Evolutionary conservation across 2,888 invertebrate genomes (phyloP), one percentile per base, ranked within the genome.

Genomic region (Drosophila peninsularis): DNA sequence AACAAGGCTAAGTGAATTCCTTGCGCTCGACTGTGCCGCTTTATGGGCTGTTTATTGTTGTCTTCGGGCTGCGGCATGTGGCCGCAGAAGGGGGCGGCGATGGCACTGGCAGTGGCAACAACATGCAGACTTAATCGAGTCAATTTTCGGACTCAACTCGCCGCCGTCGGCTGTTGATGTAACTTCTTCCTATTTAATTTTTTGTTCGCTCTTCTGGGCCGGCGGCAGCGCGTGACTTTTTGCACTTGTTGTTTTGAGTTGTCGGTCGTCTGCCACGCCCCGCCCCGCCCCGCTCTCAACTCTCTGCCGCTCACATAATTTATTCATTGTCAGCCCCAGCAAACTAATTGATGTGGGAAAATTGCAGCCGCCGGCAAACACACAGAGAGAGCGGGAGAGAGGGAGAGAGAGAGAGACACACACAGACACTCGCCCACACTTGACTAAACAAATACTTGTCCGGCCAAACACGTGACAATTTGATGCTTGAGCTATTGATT

Each of bases 1-100:
- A 91, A 91, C 90, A 91, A 84, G 91, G 87, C 91, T 91, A 90
- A 91, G 86, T 89, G 87, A 90, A 88, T 91, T 87, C 78, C 82
- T 85, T 82, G 77, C 84, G 81, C 82, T 82, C 87, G 85, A 88
- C 61, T 85, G 78, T 85, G 80, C 89, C 85, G 90, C 90, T 85
- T 89, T 89, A 89, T 89, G 88, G 89, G 61, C 89, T 83, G 83
- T 83, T 83, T 83, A 83, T 83, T 83, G 89, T 89, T 89, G 89
- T 75, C 85, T 70, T 69, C 77, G 52, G 72, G 63, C 62, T n/a
- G 50, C 24, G 44, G 60, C 58, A 42, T 56, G 63, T 58, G 61
- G 53, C 65, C 11, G 3, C 19, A 27, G 10, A 5, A 37, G 0
- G 52, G 24, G 24, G 24, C 21, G 10, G 19, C 11, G 3, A 13